phyloP scores from a whole-genome alignment of 2,797 vertebrate species.

The Eulemur mongoz region DNA sequence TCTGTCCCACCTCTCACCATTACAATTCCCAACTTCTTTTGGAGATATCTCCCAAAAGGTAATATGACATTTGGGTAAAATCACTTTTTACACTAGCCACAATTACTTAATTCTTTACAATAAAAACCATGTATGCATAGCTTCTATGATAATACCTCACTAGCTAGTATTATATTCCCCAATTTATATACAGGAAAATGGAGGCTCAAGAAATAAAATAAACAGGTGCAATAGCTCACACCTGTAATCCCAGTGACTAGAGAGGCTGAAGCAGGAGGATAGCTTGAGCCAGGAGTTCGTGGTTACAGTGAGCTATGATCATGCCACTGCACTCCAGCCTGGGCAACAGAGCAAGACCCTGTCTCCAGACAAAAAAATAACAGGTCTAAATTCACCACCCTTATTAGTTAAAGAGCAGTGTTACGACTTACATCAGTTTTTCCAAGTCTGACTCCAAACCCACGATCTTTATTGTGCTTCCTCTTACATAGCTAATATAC shows the following conservation, averaged over 20 bases:
- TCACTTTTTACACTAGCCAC: not conserved
- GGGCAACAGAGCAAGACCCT: not conserved
- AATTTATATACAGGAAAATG: not conserved
- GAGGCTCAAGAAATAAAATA: not conserved
- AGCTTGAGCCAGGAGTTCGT: not conserved
- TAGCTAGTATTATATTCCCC: not conserved
- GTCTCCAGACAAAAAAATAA: not conserved
- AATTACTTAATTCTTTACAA: not conserved
- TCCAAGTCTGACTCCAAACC: not conserved
- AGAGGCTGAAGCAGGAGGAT: not conserved
- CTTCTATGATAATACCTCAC: not conserved
- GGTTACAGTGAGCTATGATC: not conserved
- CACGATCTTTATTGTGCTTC: not conserved
- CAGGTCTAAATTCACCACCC: not conserved
- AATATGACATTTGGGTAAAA: not conserved
- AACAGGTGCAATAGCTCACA: not conserved
- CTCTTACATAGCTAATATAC: not conserved
- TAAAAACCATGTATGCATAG: not conserved
- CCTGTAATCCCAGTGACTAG: not conserved
- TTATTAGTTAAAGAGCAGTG: not conserved
- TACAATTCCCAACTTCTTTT: not conserved
- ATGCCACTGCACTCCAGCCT: not conserved
- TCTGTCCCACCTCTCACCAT: not conserved
- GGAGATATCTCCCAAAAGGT: not conserved
- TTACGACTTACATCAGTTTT: not conserved